Evolutionary conservation across 2,888 invertebrate species (phyloP).

Genomic region (Cephalotes varians): DNA sequence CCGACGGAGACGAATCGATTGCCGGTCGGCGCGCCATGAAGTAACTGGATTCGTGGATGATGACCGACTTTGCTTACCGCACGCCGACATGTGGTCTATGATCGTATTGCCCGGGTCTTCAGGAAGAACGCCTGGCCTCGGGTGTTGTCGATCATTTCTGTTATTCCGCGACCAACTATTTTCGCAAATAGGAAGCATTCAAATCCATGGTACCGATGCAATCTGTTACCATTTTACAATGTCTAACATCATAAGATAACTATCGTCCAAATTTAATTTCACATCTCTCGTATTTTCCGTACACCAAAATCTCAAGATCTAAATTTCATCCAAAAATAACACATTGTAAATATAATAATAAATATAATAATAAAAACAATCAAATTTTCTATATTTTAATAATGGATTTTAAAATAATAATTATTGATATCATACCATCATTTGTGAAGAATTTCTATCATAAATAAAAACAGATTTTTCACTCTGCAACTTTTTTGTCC

Average conservation of each 20-base stretch:
- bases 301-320: neutral
- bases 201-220: neutral
- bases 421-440: neutral
- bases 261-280: slow-evolving; percentile 4
- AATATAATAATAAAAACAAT: neutral
- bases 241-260: neutral
- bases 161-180: slow-evolving; percentile 58
- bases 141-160: slow-evolving; percentile 64
- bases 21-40: slow-evolving; percentile 72
- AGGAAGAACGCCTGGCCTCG: slow-evolving; percentile 67
- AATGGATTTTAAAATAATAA: neutral
- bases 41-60: slow-evolving; percentile 79
- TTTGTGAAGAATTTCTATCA: neutral
- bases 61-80: slow-evolving; percentile 76
- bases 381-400: neutral
- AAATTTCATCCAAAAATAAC: neutral
- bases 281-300: neutral
- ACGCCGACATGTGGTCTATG: slow-evolving; percentile 57
- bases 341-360: neutral
- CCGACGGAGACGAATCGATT: slow-evolving; percentile 81
- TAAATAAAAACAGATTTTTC: neutral
- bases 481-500: neutral
- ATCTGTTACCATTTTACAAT: neutral
- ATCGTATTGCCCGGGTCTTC: slow-evolving; percentile 69
- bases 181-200: slow-evolving; percentile 49